These are phyloP conservation scores for Grus americana DNA, from an alignment of 2,113 vertebrate genomes.

Conservation along the genomic window DNA sequence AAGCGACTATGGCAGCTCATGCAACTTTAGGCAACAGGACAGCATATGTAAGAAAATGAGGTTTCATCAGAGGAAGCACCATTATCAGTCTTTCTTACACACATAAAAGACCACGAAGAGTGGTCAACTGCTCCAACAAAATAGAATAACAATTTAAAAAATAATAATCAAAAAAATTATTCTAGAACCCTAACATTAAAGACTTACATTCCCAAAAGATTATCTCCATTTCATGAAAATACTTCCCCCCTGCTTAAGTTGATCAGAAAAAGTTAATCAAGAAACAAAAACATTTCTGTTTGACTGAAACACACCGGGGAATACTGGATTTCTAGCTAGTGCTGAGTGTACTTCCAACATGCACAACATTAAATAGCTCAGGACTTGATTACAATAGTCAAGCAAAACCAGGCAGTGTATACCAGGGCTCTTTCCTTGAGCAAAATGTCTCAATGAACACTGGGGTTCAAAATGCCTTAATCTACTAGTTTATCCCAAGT, in stretches of 20 bases:
- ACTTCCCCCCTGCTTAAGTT: neutral
- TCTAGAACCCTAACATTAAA: neutral
- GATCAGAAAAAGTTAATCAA: neutral
- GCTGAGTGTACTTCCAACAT: neutral
- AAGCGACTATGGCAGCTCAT: neutral
- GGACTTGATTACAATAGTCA: neutral
- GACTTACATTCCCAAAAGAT: neutral
- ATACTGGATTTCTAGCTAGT: neutral
- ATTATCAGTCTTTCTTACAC: neutral
- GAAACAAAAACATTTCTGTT: neutral
- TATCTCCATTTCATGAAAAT: neutral
- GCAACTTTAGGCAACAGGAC: neutral
- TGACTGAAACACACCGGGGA: neutral
- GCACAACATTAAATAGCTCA: neutral
- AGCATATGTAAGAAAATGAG: neutral
- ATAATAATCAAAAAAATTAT: neutral
- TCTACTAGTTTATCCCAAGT: neutral
- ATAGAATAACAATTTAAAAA: neutral
- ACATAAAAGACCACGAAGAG: neutral
- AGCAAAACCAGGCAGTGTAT: neutral
- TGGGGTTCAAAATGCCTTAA: neutral
- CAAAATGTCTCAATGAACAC: neutral
- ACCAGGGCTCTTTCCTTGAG: neutral
- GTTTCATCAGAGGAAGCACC: neutral
- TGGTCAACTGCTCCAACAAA: neutral